These are phyloP conservation scores for Nibea albiflora DNA, from an alignment of 2,113 vertebrate genomes.

Conservation along the genomic window DNA sequence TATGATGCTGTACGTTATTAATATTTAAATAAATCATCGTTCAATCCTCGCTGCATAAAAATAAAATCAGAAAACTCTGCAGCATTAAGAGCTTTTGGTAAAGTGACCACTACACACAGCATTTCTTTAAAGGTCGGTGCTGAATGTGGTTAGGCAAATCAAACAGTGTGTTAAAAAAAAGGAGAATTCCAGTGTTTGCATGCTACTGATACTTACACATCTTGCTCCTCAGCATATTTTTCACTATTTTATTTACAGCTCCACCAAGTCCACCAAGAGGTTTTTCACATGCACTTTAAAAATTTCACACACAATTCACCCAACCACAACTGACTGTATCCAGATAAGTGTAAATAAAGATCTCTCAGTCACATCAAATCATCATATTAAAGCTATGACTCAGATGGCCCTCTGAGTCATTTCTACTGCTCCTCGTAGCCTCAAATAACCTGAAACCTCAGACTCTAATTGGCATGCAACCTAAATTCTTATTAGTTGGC, in stretches of 20 bases:
- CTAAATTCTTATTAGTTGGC: constrained; percentile 39
- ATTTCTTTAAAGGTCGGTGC: neutral
- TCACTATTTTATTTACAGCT: constrained; percentile 4
- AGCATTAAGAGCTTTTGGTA: no score
- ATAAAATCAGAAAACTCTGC: no score
- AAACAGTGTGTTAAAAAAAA: neutral
- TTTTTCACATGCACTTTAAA: constrained; percentile 18
- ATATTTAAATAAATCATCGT: no score
- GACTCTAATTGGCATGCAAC: constrained; percentile 45
- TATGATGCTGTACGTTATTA: no score
- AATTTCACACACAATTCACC: constrained; percentile 22
- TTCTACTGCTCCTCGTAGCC: constrained; percentile 44
- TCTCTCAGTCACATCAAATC: constrained; percentile 18
- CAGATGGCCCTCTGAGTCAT: constrained; percentile 61
- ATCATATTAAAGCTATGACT: constrained; percentile 56
- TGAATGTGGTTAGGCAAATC: neutral
- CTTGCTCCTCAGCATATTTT: constrained; percentile 4
- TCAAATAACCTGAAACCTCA: constrained; percentile 50
- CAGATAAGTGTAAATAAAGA: constrained; percentile 56
- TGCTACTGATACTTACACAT: neutral
- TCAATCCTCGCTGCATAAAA: no score
- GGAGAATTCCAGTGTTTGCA: neutral
- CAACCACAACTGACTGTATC: constrained; percentile 13
- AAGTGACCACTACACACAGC: neutral
- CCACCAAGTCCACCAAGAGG: constrained; percentile 13